Conservation (phyloP, 23 tunicate species). For the Aplidium turbinatum region DNA sequence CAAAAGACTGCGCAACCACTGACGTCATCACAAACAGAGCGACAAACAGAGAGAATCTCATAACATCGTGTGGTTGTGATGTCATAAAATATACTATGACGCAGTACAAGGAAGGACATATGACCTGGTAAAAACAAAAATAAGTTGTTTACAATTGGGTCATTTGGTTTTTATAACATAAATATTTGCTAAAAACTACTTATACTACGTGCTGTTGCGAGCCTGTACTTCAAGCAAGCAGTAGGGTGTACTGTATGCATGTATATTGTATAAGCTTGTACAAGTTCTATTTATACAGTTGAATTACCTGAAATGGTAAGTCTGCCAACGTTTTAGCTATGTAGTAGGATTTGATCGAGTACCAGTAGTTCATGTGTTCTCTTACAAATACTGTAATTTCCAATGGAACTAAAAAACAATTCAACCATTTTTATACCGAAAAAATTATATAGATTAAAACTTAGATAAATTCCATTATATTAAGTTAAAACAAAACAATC, state of each 20-base stretch:
- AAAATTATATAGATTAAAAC: background rate
- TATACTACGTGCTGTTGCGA: no score
- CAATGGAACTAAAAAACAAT: constrained; percentile 79
- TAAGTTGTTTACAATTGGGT: no score
- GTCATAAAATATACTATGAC: constrained; percentile 96
- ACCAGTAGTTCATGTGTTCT: constrained; percentile 99
- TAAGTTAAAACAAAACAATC: no score
- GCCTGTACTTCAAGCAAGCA: no score
- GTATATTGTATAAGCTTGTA: no score
- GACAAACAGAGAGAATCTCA: constrained; percentile 69
- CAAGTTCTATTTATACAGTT: no score
- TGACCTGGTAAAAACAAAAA: constrained; percentile 49
- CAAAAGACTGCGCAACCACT: constrained; percentile 87
- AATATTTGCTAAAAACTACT: no score
- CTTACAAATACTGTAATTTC: constrained; percentile 92
- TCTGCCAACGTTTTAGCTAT: constrained; percentile 92
- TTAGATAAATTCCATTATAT: background rate
- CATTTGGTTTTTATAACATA: no score
- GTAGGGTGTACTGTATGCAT: no score
- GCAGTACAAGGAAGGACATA: constrained; percentile 85
- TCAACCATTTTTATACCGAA: background rate
- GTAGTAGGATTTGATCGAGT: constrained; percentile 83
- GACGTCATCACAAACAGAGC: constrained; percentile 75
- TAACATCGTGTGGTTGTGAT: constrained; percentile 69
- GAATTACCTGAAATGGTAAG: constrained; percentile 92